phyloP scores from a whole-genome alignment of 2,888 invertebrate genomes.

The Phaedon cochleariae region DNA sequence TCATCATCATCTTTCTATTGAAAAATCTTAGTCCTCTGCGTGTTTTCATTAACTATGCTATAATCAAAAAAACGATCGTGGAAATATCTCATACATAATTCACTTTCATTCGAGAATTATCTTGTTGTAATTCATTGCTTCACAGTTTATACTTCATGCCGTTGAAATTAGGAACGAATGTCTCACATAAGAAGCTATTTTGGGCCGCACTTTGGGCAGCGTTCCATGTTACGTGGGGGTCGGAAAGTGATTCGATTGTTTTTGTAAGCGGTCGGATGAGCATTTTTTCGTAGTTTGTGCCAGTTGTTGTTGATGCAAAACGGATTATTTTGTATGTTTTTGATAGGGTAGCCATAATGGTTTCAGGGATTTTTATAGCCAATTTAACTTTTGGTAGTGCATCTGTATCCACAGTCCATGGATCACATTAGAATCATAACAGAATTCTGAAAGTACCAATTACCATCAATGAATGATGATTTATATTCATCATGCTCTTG shows the following conservation, averaged over 20 bases:
- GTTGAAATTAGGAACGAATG: constrained; percentile 41
- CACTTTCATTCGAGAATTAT: constrained; percentile 6
- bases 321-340: constrained; percentile 13
- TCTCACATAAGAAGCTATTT: constrained; percentile 52
- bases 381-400: no score
- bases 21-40: no score
- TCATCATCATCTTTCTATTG: no score
- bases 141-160: constrained; percentile 34
- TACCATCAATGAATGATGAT: no score
- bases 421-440: no score
- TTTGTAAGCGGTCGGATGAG: constrained; percentile 28
- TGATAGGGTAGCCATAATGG: not conserved
- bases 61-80: not conserved
- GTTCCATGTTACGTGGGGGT: constrained; percentile 51
- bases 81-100: not conserved
- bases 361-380: no score
- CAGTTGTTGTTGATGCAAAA: constrained; percentile 38
- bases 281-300: constrained; percentile 29
- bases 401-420: no score
- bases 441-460: no score
- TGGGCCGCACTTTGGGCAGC: constrained; percentile 53
- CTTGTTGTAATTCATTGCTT: constrained; percentile 37
- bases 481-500: no score
- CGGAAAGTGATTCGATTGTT: constrained; percentile 50
- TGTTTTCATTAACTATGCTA: no score